phyloP scores from a whole-genome alignment of 2,888 invertebrate genomes.

The Monopis laevigella region DNA sequence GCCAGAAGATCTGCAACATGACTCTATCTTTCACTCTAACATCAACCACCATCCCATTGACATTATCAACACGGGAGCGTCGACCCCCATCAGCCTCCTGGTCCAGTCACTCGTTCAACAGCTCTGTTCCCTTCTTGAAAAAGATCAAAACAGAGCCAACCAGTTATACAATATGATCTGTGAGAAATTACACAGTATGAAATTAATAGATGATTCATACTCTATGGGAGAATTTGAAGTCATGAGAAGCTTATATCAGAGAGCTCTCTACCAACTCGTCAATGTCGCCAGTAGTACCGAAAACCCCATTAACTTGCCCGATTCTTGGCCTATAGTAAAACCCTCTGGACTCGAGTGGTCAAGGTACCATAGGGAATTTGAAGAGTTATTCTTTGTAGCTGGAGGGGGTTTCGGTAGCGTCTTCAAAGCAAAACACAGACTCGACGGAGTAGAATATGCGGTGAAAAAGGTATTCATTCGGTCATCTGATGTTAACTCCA shows the following conservation, averaged over 20 bases:
- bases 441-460: conserved; percentile 82
- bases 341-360: conserved; percentile 69
- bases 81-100: conserved; percentile 72
- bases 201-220: conserved; percentile 76
- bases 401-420: conserved; percentile 82
- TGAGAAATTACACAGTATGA: conserved; percentile 72
- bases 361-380: conserved; percentile 74
- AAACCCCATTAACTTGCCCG: conserved; percentile 53
- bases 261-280: conserved; percentile 72
- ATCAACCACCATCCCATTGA: conserved; percentile 46
- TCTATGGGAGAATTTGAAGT: conserved; percentile 75
- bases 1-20: conserved; percentile 35
- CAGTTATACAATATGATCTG: conserved; percentile 74
- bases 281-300: conserved; percentile 66
- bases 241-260: conserved; percentile 74
- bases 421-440: conserved; percentile 76
- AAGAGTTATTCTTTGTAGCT: conserved; percentile 75
- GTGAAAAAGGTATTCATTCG: conserved; percentile 79
- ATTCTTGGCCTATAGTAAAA: conserved; percentile 58
- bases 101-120: conserved; percentile 77
- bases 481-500: conserved; percentile 69
- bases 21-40: conserved; percentile 40
- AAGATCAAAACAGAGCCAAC: conserved; percentile 64
- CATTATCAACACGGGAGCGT: conserved; percentile 41
- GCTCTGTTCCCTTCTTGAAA: conserved; percentile 72